phyloP scores from a whole-genome alignment of 2,113 vertebrate genomes.

The Elaphurus davidianus region DNA sequence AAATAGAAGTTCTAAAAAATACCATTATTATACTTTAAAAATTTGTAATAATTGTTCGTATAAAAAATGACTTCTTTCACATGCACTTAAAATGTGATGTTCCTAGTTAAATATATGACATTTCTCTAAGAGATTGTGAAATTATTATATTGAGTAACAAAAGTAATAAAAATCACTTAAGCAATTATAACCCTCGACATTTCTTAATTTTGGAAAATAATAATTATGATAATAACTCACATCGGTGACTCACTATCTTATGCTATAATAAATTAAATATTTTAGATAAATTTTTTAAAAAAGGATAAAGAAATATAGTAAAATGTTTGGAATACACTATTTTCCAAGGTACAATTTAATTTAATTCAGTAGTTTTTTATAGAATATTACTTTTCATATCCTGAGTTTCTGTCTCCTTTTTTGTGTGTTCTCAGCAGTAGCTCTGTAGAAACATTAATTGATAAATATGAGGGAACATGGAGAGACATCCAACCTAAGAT shows the following conservation, averaged over 20 bases:
- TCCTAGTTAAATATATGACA: neutral
- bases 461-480: fast-evolving
- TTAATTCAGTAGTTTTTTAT: neutral
- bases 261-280: neutral
- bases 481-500: no score
- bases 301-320: neutral
- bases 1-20: neutral
- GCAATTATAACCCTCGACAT: neutral
- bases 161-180: neutral
- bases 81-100: neutral
- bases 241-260: neutral
- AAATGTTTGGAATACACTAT: neutral
- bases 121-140: neutral
- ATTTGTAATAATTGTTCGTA: neutral
- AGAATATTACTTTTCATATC: no score
- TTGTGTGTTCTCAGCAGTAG: fast-evolving
- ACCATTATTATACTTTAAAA: neutral
- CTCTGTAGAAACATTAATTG: neutral
- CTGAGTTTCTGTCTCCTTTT: neutral
- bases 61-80: neutral
- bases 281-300: neutral
- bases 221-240: neutral
- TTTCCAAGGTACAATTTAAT: neutral
- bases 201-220: neutral
- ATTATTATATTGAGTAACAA: neutral